Percentiles rank a stretch among this genome's conserved stretches.
Evolutionary conservation across 2,797 vertebrate species (phyloP).

Genomic region (Pantherophis alleghaniensis): DNA sequence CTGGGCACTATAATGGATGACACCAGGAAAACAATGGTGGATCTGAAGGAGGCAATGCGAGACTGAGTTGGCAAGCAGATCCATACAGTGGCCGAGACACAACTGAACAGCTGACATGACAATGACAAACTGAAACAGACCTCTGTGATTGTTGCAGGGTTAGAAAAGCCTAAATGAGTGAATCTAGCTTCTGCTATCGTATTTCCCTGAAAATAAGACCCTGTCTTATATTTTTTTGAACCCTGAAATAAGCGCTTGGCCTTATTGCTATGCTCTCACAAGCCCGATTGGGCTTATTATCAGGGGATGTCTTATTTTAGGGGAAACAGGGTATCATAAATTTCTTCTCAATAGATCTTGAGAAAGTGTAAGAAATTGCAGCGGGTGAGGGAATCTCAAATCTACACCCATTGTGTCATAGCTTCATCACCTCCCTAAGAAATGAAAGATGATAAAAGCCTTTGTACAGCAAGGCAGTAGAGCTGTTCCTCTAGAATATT

Average conservation of each 20-base stretch:
- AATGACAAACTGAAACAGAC: background rate
- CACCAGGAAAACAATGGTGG: background rate
- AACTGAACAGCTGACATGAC: background rate
- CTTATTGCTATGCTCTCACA: too few relatives aligned
- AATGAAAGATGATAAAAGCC: background rate
- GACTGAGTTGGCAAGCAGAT: background rate
- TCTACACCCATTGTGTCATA: background rate
- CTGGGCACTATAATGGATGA: background rate
- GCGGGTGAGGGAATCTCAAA: background rate
- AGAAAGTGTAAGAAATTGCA: background rate
- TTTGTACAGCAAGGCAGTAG: background rate
- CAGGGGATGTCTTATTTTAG: too few relatives aligned
- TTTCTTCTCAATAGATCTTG: background rate
- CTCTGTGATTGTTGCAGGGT: background rate
- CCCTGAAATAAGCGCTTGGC: too few relatives aligned
- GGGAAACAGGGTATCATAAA: background rate
- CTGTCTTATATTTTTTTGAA: too few relatives aligned
- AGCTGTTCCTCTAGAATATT: background rate
- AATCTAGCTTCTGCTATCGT: background rate
- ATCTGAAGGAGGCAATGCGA: background rate
- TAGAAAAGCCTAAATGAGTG: background rate
- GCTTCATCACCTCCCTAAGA: background rate
- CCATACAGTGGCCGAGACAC: background rate
- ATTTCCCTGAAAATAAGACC: too few relatives aligned
- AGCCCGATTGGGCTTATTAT: too few relatives aligned